Base-by-base conservation (phyloP, 2,113 vertebrate species). In the Cryptotis parvus region DNA sequence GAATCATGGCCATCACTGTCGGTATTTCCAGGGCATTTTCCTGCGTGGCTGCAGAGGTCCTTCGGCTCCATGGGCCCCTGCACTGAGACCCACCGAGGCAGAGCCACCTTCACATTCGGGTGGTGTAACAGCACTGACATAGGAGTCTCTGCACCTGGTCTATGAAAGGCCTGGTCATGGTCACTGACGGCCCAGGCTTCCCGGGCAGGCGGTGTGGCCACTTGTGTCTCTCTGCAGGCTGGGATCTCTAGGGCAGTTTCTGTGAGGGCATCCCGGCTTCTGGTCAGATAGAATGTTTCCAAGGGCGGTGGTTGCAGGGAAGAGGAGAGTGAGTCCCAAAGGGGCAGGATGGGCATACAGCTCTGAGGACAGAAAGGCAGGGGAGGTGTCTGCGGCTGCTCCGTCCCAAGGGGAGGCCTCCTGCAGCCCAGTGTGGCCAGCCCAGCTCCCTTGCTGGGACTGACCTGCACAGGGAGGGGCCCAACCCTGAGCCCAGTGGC, bases 191-290 rank as follows among this genome's bases (percentile, higher is more conserved):
- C 83, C 95, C 95, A 94, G 37, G 92, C 95, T 80, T 95, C 93
- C 65, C 73, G 84, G 16, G 61, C 83, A 1, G 92, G 87, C 12
- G 92, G 93, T 16, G 92, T 0, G 0, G 75, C 81, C 26, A 94
- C 94, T 41, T 96, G 84, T 16, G 55, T 55, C 55, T 96, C 96
- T 73, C 90, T 94, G 84, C 79, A 95, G 0, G 92, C 96, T 22
- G 97, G 94, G 77, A 93, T 94, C 45, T 97, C 97, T 92, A 97
- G 91, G 6, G 63, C 93, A n/a, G 96, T 66, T 88, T 98, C 98
- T 89, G 96, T 96, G 75, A 98, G 91, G 58, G 92, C 97, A 73
- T 98, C 98, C 75, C 94, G 97, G 92, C 97, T 98, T 90, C 92
- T 96, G 95, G 97, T 97, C 87, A 97, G 94, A 87, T 92, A 97